Evolutionary conservation across 2,113 vertebrate genomes (phyloP).

Genomic region (Hemicordylus capensis): DNA sequence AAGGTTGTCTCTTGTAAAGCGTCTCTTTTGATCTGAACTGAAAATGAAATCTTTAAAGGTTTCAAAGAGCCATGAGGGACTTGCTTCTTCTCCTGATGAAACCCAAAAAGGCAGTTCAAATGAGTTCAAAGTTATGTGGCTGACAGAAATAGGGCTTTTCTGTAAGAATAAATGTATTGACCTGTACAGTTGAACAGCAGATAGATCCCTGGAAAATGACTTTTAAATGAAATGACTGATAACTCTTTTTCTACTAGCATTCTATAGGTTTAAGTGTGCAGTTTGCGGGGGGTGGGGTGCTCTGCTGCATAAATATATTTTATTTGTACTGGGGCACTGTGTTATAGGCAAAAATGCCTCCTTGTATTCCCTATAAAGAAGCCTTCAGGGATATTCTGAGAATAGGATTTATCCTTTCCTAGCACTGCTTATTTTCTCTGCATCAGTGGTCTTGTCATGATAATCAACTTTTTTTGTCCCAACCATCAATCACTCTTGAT

Average conservation of each 20-base stretch:
- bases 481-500: conserved; percentile 82
- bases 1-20: neutral
- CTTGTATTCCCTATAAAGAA: conserved; percentile 58
- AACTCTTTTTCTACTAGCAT: neutral
- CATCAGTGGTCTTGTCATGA: conserved; percentile 77
- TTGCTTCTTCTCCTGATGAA: neutral
- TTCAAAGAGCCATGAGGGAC: conserved; percentile 31
- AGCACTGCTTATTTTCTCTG: conserved; percentile 79
- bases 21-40: conserved; percentile 37
- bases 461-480: conserved; percentile 84
- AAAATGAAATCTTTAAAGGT: conserved; percentile 55
- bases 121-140: neutral
- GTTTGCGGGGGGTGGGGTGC: neutral
- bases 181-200: neutral
- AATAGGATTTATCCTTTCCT: conserved; percentile 74
- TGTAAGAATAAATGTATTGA: conserved; percentile 11
- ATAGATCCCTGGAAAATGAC: conserved; percentile 27
- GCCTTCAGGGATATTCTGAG: conserved; percentile 62
- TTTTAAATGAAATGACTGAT: neutral
- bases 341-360: conserved; percentile 52
- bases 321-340: conserved; percentile 35
- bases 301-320: conserved; percentile 45
- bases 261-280: conserved; percentile 21
- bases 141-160: conserved; percentile 37
- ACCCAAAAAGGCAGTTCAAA: neutral